Percentiles rank a stretch among this genome's conserved stretches.
phyloP scores from a whole-genome alignment of 2,888 invertebrate species.

The Eupelmus urozonus region DNA sequence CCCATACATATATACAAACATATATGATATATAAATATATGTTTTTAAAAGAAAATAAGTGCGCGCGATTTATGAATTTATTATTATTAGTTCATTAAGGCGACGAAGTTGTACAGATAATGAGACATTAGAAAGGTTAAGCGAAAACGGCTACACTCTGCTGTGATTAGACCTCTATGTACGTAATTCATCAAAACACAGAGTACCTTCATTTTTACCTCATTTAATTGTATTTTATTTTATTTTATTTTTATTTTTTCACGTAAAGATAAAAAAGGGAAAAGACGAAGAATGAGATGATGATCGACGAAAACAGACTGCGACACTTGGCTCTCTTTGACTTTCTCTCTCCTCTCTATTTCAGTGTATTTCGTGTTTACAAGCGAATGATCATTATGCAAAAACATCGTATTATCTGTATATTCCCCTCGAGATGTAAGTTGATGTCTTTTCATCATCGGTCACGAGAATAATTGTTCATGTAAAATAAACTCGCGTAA shows the following conservation, averaged over 20 bases:
- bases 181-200: conserved; percentile 20
- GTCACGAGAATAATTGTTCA: conserved; percentile 4
- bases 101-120: conserved; percentile 49
- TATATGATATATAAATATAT: conserved; percentile 32
- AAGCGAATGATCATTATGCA: conserved; percentile 29
- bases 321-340: conserved; percentile 49
- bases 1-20: conserved; percentile 49
- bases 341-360: conserved; percentile 1
- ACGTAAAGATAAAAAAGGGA: too few relatives aligned
- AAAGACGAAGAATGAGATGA: conserved; percentile 22
- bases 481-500: conserved; percentile 41
- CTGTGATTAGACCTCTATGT: conserved; percentile 6
- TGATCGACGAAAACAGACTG: conserved; percentile 48
- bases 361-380: conserved; percentile 10
- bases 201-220: conserved; percentile 33
- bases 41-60: conserved; percentile 47
- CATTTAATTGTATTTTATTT: too few relatives aligned
- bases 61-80: conserved; percentile 34
- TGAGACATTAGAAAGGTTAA: conserved; percentile 35
- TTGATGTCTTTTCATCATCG: conserved; percentile 43
- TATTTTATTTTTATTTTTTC: too few relatives aligned
- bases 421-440: conserved; percentile 48
- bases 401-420: conserved; percentile 50
- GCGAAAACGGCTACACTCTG: conserved; percentile 5
- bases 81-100: conserved; percentile 38